Percentiles rank a stretch among this genome's conserved stretches.
Evolutionary conservation across 2,113 vertebrate species (phyloP).

Genomic region (Arothron firmamentum): DNA sequence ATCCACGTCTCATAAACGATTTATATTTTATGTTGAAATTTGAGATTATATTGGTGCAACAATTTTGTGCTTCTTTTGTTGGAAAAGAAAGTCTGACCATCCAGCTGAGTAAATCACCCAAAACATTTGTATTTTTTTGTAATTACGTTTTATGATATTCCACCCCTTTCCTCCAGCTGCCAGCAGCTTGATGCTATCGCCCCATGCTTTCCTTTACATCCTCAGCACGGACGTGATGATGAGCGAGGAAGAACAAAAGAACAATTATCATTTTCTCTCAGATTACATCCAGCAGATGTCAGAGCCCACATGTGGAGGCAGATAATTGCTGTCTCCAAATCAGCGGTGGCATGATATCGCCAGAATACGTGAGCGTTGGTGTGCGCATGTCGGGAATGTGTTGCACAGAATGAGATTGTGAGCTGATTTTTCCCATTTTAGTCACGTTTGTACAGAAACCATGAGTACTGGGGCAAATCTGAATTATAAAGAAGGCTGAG

Average conservation of each 20-base stretch:
- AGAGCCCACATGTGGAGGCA: constrained; percentile 57
- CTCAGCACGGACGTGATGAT: constrained; percentile 34
- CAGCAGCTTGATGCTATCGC: constrained; percentile 11
- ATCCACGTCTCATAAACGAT: no score
- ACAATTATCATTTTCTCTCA: constrained; percentile 65
- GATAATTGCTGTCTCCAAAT: constrained; percentile 65
- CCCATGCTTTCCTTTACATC: constrained; percentile 22
- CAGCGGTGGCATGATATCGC: constrained; percentile 48
- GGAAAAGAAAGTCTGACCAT: neutral
- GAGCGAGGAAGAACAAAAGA: constrained; percentile 47
- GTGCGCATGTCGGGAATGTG: constrained; percentile 5
- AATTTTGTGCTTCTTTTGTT: no score
- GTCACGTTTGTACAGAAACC: no score
- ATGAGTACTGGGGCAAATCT: no score
- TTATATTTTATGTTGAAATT: no score
- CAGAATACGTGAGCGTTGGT: constrained; percentile 36
- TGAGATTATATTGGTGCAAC: no score
- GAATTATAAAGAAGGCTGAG: no score
- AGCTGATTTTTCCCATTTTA: no score
- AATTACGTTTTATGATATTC: neutral
- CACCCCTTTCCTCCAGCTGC: constrained; percentile 8
- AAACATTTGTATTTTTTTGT: no score
- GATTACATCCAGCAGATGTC: constrained; percentile 69
- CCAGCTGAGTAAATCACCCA: neutral
- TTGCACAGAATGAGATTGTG: neutral